Conservation (phyloP, 2,888 invertebrate species). For the Polylopha cassiicola region DNA sequence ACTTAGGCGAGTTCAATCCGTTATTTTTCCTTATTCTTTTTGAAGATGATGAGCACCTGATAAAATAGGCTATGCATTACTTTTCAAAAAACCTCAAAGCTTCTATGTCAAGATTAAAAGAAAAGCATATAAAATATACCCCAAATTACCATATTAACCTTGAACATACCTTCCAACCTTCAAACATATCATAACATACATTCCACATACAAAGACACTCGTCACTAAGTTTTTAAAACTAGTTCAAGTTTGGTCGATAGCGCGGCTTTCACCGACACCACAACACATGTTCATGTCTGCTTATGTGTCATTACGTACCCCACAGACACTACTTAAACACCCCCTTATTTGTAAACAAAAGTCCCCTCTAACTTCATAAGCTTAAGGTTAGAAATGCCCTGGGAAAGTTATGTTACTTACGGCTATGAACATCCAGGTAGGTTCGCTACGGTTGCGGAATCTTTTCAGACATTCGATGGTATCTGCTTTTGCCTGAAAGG, state of each 20-base stretch:
- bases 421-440: constrained; percentile 92
- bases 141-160: not conserved
- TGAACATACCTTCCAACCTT: not conserved
- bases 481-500: constrained; percentile 86
- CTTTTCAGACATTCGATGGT: constrained; percentile 83
- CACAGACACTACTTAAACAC: too few relatives aligned
- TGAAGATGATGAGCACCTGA: too few relatives aligned
- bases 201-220: constrained; percentile 6
- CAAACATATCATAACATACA: not conserved
- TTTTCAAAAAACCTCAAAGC: too few relatives aligned
- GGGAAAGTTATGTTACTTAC: constrained; percentile 64
- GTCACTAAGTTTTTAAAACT: constrained; percentile 5
- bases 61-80: too few relatives aligned
- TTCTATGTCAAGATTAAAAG: too few relatives aligned
- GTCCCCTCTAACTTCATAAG: too few relatives aligned
- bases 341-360: too few relatives aligned
- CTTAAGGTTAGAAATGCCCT: too few relatives aligned
- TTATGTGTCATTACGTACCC: not conserved
- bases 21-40: too few relatives aligned
- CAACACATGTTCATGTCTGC: not conserved
- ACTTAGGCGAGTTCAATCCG: too few relatives aligned
- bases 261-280: constrained; percentile 41
- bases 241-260: constrained; percentile 57
- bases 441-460: constrained; percentile 90
- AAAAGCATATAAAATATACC: too few relatives aligned